phyloP scores from a whole-genome alignment of 2,888 invertebrate species.

The Philhelius pedissequus region DNA sequence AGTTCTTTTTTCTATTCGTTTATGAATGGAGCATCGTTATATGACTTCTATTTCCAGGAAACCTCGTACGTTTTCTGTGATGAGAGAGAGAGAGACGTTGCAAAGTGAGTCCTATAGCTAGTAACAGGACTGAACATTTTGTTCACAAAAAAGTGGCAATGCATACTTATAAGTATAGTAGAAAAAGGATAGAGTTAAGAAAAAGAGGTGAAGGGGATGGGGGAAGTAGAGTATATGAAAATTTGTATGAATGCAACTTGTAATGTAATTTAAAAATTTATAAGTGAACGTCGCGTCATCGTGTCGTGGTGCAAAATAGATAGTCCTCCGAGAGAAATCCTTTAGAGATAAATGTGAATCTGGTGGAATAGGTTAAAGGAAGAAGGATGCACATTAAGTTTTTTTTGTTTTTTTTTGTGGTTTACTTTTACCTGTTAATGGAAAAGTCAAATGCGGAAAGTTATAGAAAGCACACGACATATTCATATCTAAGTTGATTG shows the following conservation, averaged over 20 bases:
- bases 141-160: constrained; percentile 5
- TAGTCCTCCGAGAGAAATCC: constrained; percentile 14
- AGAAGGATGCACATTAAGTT: constrained; percentile 26
- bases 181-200: background rate
- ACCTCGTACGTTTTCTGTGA: constrained; percentile 7
- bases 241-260: constrained; percentile 48
- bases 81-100: background rate
- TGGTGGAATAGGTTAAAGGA: background rate
- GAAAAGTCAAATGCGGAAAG: constrained; percentile 61
- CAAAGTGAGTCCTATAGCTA: background rate
- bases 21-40: constrained; percentile 52
- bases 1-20: constrained; percentile 26
- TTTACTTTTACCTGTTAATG: constrained; percentile 49
- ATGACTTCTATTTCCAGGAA: constrained; percentile 2
- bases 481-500: background rate
- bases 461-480: constrained; percentile 40
- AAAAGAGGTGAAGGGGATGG: too few relatives aligned
- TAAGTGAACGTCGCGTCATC: constrained; percentile 40
- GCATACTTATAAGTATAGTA: background rate
- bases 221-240: background rate
- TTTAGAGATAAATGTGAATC: constrained; percentile 21
- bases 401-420: background rate
- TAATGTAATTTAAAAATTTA: constrained; percentile 71
- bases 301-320: background rate
- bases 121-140: constrained; percentile 24